Evolutionary conservation across 1,140 invertebrate species (phyloP).

Genomic region (Zaprionus capensis): DNA sequence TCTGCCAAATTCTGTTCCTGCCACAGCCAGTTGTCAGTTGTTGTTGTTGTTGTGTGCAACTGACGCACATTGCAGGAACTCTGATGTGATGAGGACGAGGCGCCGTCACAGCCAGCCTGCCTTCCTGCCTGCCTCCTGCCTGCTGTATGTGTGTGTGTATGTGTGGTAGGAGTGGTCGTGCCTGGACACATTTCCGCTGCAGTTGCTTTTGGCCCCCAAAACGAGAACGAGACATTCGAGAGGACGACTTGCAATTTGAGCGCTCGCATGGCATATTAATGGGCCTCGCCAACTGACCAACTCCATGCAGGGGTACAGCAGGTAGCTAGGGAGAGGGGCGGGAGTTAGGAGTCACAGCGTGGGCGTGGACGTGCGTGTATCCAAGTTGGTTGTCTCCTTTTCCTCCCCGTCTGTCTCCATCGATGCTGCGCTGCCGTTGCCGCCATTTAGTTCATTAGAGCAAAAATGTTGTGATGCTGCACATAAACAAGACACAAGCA

Average conservation of each 20-base stretch:
- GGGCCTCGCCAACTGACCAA: slow-evolving; percentile 53
- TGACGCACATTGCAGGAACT: slow-evolving; percentile 52
- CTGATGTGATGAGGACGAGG: slow-evolving; percentile 39
- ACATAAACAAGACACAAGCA: slow-evolving; percentile 46
- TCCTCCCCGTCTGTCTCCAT: background rate
- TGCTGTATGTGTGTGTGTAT: slow-evolving; percentile 5
- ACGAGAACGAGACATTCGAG: slow-evolving; percentile 48
- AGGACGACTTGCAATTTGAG: slow-evolving; percentile 77
- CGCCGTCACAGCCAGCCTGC: slow-evolving; percentile 4
- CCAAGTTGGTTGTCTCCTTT: slow-evolving; percentile 15
- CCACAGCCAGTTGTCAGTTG: slow-evolving; percentile 8
- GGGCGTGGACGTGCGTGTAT: slow-evolving; percentile 31
- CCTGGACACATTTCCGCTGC: slow-evolving; percentile 72
- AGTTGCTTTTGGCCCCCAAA: slow-evolving; percentile 32
- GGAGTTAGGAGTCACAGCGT: background rate
- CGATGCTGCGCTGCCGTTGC: background rate
- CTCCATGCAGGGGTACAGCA: slow-evolving; percentile 7
- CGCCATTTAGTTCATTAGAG: slow-evolving; percentile 79
- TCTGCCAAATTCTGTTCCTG: slow-evolving; percentile 56
- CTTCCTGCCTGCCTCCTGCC: background rate
- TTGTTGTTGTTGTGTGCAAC: slow-evolving; percentile 47
- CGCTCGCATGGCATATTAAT: slow-evolving; percentile 76
- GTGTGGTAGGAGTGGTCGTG: slow-evolving; percentile 42
- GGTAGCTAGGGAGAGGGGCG: too few species aligned
- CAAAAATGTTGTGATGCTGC: slow-evolving; percentile 73